Evolutionary conservation across 2,888 invertebrate genomes (phyloP).

Genomic region (Parelbella ahira): DNA sequence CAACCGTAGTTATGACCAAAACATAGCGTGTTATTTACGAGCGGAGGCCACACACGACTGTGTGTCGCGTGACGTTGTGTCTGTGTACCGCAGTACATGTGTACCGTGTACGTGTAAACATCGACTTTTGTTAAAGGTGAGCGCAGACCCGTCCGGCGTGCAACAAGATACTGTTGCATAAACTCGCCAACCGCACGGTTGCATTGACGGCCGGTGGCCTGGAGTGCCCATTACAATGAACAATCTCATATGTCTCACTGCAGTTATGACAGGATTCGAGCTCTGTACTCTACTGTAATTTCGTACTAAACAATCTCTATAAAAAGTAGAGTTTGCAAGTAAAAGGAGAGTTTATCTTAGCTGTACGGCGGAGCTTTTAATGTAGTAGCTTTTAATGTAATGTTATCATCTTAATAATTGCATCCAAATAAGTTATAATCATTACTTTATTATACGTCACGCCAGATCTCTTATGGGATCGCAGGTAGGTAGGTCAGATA

Average conservation of each 20-base stretch:
- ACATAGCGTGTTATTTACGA: constrained; percentile 57
- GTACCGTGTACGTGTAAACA: constrained; percentile 17
- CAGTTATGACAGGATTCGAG: not conserved
- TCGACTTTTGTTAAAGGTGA: constrained; percentile 17
- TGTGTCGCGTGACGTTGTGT: constrained; percentile 68
- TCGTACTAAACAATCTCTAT: no score
- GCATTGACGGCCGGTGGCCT: constrained; percentile 12
- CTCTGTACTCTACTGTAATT: no score
- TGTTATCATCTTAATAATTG: no score
- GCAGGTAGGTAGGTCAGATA: no score
- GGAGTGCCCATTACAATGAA: constrained; percentile 16
- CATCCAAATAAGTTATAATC: no score
- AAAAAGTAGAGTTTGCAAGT: no score
- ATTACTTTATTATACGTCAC: no score
- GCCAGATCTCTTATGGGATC: no score
- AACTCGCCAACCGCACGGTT: constrained; percentile 40
- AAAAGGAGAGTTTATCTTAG: no score
- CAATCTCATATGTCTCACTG: constrained; percentile 5
- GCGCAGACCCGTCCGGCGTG: constrained; percentile 26
- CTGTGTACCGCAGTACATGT: constrained; percentile 43
- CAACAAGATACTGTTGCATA: constrained; percentile 47
- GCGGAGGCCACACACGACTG: constrained; percentile 53
- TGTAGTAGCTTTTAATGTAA: no score
- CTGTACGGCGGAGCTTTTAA: no score
- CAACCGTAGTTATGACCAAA: constrained; percentile 41